Conservation (phyloP, 2,888 invertebrate genomes). For the Hipparchia semele region DNA sequence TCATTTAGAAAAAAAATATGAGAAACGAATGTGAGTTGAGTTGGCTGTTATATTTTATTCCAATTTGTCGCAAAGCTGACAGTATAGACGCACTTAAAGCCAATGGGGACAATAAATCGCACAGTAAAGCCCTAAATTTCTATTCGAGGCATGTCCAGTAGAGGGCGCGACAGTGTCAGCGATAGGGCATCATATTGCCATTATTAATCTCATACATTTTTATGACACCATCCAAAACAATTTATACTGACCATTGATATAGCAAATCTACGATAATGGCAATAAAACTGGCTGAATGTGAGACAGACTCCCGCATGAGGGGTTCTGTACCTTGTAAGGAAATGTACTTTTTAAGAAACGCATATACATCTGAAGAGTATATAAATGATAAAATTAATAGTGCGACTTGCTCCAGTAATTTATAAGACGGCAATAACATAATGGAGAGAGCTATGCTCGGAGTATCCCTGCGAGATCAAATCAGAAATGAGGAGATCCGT, state of each 20-base stretch:
- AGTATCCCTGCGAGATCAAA: no score
- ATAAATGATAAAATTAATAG: no score
- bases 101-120: constrained; percentile 6
- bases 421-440: no score
- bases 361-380: no score
- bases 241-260: constrained; percentile 15
- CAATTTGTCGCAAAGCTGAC: constrained; percentile 15
- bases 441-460: no score
- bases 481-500: no score
- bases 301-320: no score
- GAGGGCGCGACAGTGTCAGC: constrained; percentile 12
- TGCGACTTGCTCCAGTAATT: no score
- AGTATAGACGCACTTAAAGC: constrained; percentile 7
- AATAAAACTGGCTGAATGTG: neutral
- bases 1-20: no score
- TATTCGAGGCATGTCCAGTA: constrained; percentile 39
- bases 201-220: constrained; percentile 28
- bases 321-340: no score
- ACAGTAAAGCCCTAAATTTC: constrained; percentile 39
- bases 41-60: neutral
- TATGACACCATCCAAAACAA: constrained; percentile 25
- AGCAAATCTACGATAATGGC: neutral
- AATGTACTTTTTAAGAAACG: no score
- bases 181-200: constrained; percentile 24
- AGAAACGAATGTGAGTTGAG: no score